Base-by-base conservation (phyloP, 2,888 invertebrate genomes). In the Myathropa florea region DNA sequence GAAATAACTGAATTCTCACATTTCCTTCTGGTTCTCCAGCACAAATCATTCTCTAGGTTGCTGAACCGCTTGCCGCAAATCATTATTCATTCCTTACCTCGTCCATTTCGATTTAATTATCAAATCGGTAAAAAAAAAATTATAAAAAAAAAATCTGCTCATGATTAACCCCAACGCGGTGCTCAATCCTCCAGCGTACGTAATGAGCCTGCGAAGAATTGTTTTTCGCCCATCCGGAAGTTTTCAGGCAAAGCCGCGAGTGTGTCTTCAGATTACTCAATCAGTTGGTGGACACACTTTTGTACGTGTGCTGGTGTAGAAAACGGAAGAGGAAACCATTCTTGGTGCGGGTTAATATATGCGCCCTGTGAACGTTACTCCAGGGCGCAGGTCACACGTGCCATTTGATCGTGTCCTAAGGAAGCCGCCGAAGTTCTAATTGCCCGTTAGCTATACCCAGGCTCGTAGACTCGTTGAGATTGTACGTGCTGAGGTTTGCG, bases 321-420 rank as follows among this genome's bases (percentile, higher is more conserved):
- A 67, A 87, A 87, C 87, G 87, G 87, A 87, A 87, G 87, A 83
- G 87, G 87, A 83, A 83, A 55, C 87, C 83, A 87, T 87, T 83
- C 80, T 68, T 83, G 87, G 87, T 36, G 78, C 63, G 60, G 75
- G 84, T 79, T 76, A 77, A 67, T 77, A 70, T 67, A 28, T 39
- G 61, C 61, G 82, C 77, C 72, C 63, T 68, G 61, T 33, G 73
- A 78, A 78, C 78, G 78, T 73, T 83, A 65, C 70, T 64, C 39
- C 28, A 70, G 85, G 85, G 83, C 67, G 70, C 86, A 86, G 86
- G 86, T 83, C 86, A 79, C 86, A 86, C 86, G 86, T 83, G 86
- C 75, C 67, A 53, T 26, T 39, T 59, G 65, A 65, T 65, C 60
- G 60, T 63, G 36, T 67, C 63, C 73, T 73, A 82, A 77, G 59